phyloP scores from a whole-genome alignment of 2,888 invertebrate genomes.

The Drymonia ruficornis region DNA sequence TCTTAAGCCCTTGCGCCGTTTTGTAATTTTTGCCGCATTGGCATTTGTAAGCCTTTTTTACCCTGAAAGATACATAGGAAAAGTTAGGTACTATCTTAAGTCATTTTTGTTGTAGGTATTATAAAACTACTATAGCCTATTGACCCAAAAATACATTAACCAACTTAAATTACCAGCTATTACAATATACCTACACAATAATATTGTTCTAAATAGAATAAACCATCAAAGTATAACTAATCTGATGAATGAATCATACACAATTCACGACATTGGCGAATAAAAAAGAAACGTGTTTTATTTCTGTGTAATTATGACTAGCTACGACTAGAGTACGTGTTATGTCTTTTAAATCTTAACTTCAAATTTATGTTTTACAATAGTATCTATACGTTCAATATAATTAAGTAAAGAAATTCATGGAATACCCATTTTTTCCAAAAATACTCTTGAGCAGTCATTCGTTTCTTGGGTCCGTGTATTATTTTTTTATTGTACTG shows the following conservation, averaged over 20 bases:
- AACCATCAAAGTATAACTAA: too few relatives aligned
- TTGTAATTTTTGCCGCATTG: slow-evolving; percentile 95
- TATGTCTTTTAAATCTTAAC: background rate
- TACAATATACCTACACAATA: too few relatives aligned
- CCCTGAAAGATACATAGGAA: slow-evolving; percentile 75
- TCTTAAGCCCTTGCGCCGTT: slow-evolving; percentile 91
- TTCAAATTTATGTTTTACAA: too few relatives aligned
- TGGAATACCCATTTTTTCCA: slow-evolving; percentile 80
- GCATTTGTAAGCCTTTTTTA: slow-evolving; percentile 92
- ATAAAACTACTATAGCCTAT: too few relatives aligned
- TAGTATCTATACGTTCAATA: background rate
- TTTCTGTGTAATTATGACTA: background rate
- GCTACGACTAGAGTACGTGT: background rate
- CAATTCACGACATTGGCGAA: too few relatives aligned
- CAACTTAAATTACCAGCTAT: too few relatives aligned
- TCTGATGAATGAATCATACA: too few relatives aligned
- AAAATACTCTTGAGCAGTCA: slow-evolving; percentile 72
- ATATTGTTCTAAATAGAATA: too few relatives aligned
- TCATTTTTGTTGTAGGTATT: too few relatives aligned
- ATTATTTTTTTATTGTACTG: slow-evolving; percentile 64
- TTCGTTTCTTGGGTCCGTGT: slow-evolving; percentile 65
- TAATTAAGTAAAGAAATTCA: background rate
- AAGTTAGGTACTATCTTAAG: background rate
- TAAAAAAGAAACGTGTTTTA: too few relatives aligned
- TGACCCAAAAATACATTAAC: too few relatives aligned